Base-by-base conservation (phyloP, 2,113 vertebrate genomes). In the Pygathrix nemaeus region DNA sequence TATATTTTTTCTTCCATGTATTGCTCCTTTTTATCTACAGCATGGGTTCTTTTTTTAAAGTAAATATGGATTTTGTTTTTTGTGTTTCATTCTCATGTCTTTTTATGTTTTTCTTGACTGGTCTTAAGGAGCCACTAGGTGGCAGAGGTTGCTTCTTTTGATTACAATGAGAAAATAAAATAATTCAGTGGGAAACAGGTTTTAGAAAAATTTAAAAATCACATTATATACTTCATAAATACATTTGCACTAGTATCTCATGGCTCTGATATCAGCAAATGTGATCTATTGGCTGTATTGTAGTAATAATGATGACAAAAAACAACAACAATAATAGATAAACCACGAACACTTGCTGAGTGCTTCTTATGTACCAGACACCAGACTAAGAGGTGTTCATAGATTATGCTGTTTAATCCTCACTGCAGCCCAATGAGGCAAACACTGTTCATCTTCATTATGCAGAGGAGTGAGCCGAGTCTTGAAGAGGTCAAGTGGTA, bases 61-160 rank as follows among this genome's bases (percentile, higher is more conserved):
- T 66, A 68, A 95, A 50, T 45, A 64, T 75, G 12, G 17, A 32
- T 50, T 35, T 81, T 18, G 11, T 25, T 72, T 83, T 52, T 20
- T 38, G 13, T n/a, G 17, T 94, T 72, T 57, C 17, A 8, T 66
- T 50, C 59, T 20, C 7, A 17, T 55, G 38, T 66, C 38, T 18
- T 76, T 20, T 64, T 38, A 17, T 43, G 57, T 94, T 92, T 93
- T 90, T 85, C 92, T 68, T 85, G 45, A 84, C 23, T 94, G 43
- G 38, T 82, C 10, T 35, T 52, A 81, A 59, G 6, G 70, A 85
- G n/a, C 97, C 98, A 97, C 97, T 96, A 98, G 98, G 57, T 96
- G 98, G 98, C 97, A 98, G 95, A 95, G 16, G 38, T 66, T 72
- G 16, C 40, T 89, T 78, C 81, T 82, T 92, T 90, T 94, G 52